Conservation (phyloP, 2,797 vertebrate genomes). For the Sylvia borin region DNA sequence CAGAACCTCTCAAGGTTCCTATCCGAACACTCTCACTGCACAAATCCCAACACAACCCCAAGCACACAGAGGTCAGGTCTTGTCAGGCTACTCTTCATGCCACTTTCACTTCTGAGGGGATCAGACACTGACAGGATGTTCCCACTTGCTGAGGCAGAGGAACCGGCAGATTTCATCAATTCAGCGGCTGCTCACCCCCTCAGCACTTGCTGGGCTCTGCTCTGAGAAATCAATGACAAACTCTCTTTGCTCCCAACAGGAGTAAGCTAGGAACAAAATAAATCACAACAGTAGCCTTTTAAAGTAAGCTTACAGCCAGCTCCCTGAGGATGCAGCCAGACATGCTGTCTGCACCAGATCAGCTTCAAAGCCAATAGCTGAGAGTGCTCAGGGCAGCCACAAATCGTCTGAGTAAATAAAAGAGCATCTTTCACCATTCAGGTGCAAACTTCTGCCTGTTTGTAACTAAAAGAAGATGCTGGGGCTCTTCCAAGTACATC, state of each 20-base stretch:
- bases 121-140: background rate
- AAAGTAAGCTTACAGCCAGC: slow-evolving; percentile 6
- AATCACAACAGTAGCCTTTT: slow-evolving; percentile 6
- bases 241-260: background rate
- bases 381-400: slow-evolving; percentile 11
- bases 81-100: background rate
- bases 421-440: background rate
- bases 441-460: background rate
- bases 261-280: background rate
- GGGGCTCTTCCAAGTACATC: background rate
- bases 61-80: background rate
- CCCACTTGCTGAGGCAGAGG: background rate
- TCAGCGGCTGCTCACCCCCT: background rate
- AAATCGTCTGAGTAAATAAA: slow-evolving; percentile 28
- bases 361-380: slow-evolving; percentile 27
- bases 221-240: background rate
- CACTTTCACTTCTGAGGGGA: background rate
- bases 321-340: slow-evolving; percentile 27
- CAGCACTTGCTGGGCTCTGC: background rate
- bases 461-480: background rate
- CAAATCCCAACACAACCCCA: background rate
- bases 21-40: background rate
- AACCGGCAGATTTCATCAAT: background rate
- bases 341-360: background rate
- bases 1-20: background rate